Base-by-base conservation (phyloP, 2,113 vertebrate species). In the Oryzias melastigma region DNA sequence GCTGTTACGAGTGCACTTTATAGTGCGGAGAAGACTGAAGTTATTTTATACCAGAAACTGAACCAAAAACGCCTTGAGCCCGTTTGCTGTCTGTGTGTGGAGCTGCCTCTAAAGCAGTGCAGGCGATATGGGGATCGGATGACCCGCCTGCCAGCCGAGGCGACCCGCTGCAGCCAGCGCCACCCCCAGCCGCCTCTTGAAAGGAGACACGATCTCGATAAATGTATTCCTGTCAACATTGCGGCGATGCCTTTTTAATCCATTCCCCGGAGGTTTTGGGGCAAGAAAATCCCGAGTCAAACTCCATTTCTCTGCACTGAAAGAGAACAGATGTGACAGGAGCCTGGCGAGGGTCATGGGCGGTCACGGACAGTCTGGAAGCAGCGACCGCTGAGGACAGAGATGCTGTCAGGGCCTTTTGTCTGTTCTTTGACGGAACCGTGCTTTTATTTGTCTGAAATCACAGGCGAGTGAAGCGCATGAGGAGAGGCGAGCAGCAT, bases 161-260 rank as follows among this genome's bases (percentile, higher is more conserved):
- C 66, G 76, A 83, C 86, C 81, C 68, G 85, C 75, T 78, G 79
- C 81, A 82, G 80, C 56, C 71, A 71, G 84, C 79, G 72, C 79
- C 77, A 63, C 87, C 81, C 72, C 65, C 52, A 80, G 85, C 82
- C 76, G 87, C 86, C 80, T 78, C 82, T 82, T 88, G 90, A 90
- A 92, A 91, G 74, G 67, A 75, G 88, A 91, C 82, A 87, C 82
- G 82, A 92, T 91, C 83, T 84, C 84, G 52, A 92, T 91, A 88
- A 91, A 90, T 82, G 89, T 90, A 90, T 91, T 91, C 85, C 85
- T 90, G 88, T 90, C 91, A 91, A 90, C 87, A 89, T 87, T 79
- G 86, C 82, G 83, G 80, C 78, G 60, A 81, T 85, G 83, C 82
- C 84, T 90, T 87, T 91, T 91, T 90, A 91, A 91, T 90, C 84